Base-by-base conservation (phyloP, 2,113 vertebrate genomes). In the rat (Rattus norvegicus) region DNA sequence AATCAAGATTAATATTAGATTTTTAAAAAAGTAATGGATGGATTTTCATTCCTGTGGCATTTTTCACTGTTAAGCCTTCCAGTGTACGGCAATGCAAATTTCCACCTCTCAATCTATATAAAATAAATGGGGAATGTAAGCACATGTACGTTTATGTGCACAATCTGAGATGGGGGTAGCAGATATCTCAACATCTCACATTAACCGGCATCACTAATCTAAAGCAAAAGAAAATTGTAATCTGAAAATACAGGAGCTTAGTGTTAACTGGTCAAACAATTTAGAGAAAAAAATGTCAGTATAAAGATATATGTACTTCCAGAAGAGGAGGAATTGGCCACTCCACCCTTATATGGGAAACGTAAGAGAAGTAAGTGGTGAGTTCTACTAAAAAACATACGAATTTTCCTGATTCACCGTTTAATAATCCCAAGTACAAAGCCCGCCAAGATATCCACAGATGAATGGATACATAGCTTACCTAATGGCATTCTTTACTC, bases 41-140 rank as follows among this genome's bases (percentile, higher is more conserved):
- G 22, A 52, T 90, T 95, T 95, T 90, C 92, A 86, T 91, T 88
- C 30, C 24, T 22, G 76, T 70, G 39, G 22, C 7, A 33, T 77
- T 85, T 95, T 87, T 92, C 43, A 92, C 43, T 87, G 65, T 81
- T 88, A 97, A 76, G 30, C n/a, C 16, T 72, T 61, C 19, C 93
- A 65, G 20, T 3, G 76, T 84, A 77, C 36, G 47, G 83, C 52
- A 93, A 95, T 39, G 69, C 67, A 92, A 52, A 94, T 88, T 94
- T 83, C 36, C 26, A 86, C 47, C 12, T 93, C n/a, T 79, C 43
- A 54, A 75, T 91, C 54, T 49, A 59, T n/a, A 90, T 0, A 43
- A 76, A 98, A 90, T 88, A 81, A 94, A 81, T 83, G 6, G 92
- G 47, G 91, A 97, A 88, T 59, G 84, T 5, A 49, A 95, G 88